A percentile compares a stretch with the other conserved stretches of the same genome.
These are phyloP conservation scores for Dendroctonus ponderosae DNA, from an alignment of 1,140 invertebrate species.

Conservation along the genomic window DNA sequence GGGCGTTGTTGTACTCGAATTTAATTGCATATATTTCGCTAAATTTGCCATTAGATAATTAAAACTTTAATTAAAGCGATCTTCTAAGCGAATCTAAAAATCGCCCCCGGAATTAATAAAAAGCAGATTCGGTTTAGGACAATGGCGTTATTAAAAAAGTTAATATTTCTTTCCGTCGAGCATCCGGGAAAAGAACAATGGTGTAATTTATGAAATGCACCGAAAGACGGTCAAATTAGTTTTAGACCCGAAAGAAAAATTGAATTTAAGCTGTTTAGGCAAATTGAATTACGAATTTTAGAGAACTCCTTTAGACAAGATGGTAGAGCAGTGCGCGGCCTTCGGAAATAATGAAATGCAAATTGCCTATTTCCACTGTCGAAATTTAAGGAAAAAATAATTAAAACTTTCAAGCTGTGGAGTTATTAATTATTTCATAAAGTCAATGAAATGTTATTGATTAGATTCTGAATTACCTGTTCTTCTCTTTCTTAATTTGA, in stretches of 20 bases:
- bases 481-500: too few relatives aligned
- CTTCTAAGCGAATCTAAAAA: too few relatives aligned
- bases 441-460: too few relatives aligned
- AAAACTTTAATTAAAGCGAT: too few relatives aligned
- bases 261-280: constrained; percentile 27
- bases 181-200: constrained; percentile 18
- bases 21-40: too few relatives aligned
- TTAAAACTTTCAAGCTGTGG: constrained; percentile 6
- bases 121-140: constrained; percentile 7
- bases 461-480: too few relatives aligned
- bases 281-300: constrained; percentile 23
- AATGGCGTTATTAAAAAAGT: constrained; percentile 30
- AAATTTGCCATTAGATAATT: too few relatives aligned
- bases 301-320: constrained; percentile 12
- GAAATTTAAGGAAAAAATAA: constrained; percentile 12
- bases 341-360: constrained; percentile 18
- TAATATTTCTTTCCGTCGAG: constrained; percentile 23
- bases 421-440: too few relatives aligned
- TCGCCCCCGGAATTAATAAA: constrained; percentile 16
- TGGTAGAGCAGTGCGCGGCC: neutral
- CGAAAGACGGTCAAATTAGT: constrained; percentile 30
- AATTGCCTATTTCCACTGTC: constrained; percentile 8
- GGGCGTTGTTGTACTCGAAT: too few relatives aligned
- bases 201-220: constrained; percentile 28
- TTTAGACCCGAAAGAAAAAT: constrained; percentile 21